phyloP scores from a whole-genome alignment of 1,140 invertebrate genomes.

The Chymomyza costata region DNA sequence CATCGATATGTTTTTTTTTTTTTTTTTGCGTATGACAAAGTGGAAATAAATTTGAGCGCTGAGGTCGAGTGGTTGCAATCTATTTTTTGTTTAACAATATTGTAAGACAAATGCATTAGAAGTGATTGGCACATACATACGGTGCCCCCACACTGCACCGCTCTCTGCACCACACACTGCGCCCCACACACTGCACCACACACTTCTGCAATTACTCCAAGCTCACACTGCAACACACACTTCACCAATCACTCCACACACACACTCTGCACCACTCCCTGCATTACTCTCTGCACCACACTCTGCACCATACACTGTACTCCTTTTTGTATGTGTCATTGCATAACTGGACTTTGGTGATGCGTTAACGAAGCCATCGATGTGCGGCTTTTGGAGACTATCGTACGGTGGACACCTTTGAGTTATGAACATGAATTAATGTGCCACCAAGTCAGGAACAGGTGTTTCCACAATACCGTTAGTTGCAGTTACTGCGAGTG shows the following conservation, averaged over 20 bases:
- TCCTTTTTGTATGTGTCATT: constrained; percentile 43
- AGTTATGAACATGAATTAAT: constrained; percentile 71
- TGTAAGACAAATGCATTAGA: constrained; percentile 62
- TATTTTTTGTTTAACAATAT: constrained; percentile 39
- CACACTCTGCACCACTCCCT: too few species aligned
- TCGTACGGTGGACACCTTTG: constrained; percentile 18
- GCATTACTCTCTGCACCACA: too few species aligned
- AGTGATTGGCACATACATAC: constrained; percentile 45
- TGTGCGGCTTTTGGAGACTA: constrained; percentile 4
- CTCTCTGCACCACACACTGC: too few species aligned
- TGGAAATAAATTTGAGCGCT: constrained; percentile 66
- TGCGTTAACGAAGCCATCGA: constrained; percentile 62
- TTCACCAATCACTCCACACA: too few species aligned
- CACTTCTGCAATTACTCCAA: too few species aligned
- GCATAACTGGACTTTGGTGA: constrained; percentile 69
- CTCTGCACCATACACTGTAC: too few species aligned
- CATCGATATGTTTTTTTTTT: constrained; percentile 28
- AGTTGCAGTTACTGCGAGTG: too few species aligned
- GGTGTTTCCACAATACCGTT: too few species aligned
- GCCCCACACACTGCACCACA: too few species aligned
- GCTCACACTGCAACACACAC: too few species aligned
- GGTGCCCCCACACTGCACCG: too few species aligned
- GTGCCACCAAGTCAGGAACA: constrained; percentile 39
- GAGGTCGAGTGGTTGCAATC: constrained; percentile 37
- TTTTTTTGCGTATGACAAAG: constrained; percentile 33